Evolutionary conservation across 2,797 vertebrate species (phyloP).

Genomic region (Cyclura pinguis): DNA sequence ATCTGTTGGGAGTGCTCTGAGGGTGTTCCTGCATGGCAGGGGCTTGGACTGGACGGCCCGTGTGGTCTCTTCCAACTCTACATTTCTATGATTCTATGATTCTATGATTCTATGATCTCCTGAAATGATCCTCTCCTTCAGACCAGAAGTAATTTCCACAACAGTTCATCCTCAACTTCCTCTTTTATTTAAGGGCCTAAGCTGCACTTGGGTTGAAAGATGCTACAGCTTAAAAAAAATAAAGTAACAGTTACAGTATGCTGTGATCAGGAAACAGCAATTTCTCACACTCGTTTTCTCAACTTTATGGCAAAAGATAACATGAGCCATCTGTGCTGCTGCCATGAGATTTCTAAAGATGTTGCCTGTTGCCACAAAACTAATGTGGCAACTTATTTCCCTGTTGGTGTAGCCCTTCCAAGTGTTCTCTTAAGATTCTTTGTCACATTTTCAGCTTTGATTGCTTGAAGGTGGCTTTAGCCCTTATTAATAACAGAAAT

Average conservation of each 20-base stretch:
- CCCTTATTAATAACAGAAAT: conserved; percentile 30
- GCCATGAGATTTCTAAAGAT: conserved; percentile 28
- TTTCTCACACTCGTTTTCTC: conserved; percentile 37
- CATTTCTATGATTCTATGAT: no score
- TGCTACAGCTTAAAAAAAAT: neutral
- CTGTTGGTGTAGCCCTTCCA: neutral
- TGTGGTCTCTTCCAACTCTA: no score
- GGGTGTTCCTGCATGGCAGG: no score
- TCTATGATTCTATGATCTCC: no score
- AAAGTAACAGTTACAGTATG: neutral
- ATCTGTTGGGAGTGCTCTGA: no score
- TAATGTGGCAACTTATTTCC: conserved; percentile 29
- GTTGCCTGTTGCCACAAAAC: conserved; percentile 37
- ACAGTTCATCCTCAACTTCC: neutral
- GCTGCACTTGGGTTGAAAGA: conserved; percentile 14
- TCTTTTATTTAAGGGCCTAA: neutral
- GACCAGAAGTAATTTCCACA: conserved; percentile 4
- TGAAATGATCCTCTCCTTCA: neutral
- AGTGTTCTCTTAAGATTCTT: neutral
- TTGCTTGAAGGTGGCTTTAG: conserved; percentile 32
- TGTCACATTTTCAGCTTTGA: conserved; percentile 38
- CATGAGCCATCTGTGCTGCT: conserved; percentile 32
- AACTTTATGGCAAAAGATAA: conserved; percentile 31
- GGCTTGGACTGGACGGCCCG: no score
- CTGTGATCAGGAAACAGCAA: conserved; percentile 15